These are phyloP conservation scores for Lithobates pipiens DNA, from an alignment of 2,797 vertebrate genomes.

Conservation along the genomic window DNA sequence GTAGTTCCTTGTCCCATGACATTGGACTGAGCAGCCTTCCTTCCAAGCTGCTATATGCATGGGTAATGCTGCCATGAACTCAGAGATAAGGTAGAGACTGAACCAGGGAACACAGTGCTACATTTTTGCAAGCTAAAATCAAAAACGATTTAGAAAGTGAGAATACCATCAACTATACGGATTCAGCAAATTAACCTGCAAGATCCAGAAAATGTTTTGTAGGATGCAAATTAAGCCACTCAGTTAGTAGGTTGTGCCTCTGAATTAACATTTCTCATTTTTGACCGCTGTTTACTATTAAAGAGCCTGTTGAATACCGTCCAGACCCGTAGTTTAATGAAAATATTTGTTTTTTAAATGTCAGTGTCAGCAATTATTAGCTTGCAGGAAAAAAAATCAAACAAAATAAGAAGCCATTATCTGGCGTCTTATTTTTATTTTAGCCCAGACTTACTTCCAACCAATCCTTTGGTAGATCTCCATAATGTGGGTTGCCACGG, in stretches of 20 bases:
- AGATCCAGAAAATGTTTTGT: too few relatives aligned
- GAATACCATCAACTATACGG: too few relatives aligned
- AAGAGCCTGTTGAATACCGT: background rate
- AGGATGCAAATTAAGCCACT: background rate
- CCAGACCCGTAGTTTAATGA: background rate
- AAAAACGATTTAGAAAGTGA: too few relatives aligned
- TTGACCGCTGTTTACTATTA: background rate
- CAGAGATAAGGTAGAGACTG: too few relatives aligned
- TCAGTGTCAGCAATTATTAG: background rate
- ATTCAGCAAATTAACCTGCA: too few relatives aligned
- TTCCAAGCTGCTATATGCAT: too few relatives aligned
- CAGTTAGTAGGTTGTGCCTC: too few relatives aligned
- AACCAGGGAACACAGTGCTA: too few relatives aligned
- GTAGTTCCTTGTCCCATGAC: too few relatives aligned
- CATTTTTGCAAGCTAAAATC: too few relatives aligned
- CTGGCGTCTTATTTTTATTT: background rate
- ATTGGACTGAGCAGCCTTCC: too few relatives aligned
- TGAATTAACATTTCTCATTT: background rate
- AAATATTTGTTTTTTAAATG: background rate
- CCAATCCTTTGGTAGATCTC: conserved; percentile 51
- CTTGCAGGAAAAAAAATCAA: background rate
- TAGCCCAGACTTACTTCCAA: conserved; percentile 34
- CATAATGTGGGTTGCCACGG: conserved; percentile 44
- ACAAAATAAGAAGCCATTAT: conserved; percentile 31
- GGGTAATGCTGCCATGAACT: too few relatives aligned